A percentile compares a stretch with the other conserved stretches of the same genome.
Evolutionary conservation across 2,888 invertebrate species (phyloP).

Genomic region (Epinotia nisella): DNA sequence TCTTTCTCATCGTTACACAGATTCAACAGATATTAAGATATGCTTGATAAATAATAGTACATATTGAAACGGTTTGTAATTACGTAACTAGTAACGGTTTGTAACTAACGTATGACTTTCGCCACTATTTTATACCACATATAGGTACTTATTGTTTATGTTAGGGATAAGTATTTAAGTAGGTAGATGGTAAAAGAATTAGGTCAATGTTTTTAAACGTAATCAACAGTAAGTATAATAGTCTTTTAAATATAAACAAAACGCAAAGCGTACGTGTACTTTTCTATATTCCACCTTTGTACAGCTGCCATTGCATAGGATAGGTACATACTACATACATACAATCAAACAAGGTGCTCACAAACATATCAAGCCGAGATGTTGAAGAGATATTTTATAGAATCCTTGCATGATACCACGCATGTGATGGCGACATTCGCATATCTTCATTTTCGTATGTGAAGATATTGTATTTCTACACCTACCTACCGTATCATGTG

Average conservation of each 20-base stretch:
- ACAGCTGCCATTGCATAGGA: not conserved
- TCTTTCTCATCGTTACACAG: constrained; percentile 8
- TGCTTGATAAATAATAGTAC: not conserved
- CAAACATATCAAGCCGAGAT: not conserved
- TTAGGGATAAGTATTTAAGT: not conserved
- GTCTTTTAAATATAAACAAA: too few species aligned
- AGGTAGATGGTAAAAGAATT: too few species aligned
- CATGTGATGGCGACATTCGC: not conserved
- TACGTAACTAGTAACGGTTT: not conserved
- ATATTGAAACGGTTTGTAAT: not conserved
- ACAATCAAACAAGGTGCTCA: not conserved
- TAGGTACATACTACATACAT: too few species aligned
- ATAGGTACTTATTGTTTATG: not conserved
- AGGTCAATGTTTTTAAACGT: too few species aligned
- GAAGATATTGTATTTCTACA: not conserved
- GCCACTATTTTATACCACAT: not conserved
- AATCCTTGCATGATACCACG: not conserved
- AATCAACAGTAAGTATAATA: too few species aligned
- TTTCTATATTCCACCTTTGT: not conserved
- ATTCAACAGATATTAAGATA: not conserved
- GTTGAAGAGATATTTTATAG: not conserved
- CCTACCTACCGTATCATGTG: not conserved
- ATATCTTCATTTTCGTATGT: not conserved
- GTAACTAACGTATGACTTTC: not conserved
- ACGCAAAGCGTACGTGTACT: not conserved